Percentiles rank a stretch among this genome's conserved stretches.
Conservation (phyloP, 92 coral and sea anemone species). For the Porites lobata region DNA sequence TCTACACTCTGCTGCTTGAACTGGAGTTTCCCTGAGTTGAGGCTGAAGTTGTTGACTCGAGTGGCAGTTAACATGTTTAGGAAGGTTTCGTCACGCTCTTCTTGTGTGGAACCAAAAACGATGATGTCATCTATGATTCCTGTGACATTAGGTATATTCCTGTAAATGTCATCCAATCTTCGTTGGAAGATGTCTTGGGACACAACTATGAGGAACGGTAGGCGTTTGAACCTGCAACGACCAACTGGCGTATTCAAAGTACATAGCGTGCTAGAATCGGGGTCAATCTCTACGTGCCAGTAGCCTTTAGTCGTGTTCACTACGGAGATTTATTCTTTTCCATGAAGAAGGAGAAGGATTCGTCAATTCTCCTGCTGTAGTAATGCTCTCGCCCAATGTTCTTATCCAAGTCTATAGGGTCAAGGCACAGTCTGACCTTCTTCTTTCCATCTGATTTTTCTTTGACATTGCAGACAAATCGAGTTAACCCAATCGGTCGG, state of each 20-base stretch:
- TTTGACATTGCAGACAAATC: constrained; percentile 59
- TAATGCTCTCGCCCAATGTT: constrained; percentile 76
- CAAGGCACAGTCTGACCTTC: constrained; percentile 61
- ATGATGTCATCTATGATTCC: constrained; percentile 69
- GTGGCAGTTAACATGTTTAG: constrained; percentile 48
- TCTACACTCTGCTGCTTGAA: constrained; percentile 63
- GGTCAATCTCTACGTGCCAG: constrained; percentile 74
- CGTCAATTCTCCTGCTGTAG: constrained; percentile 70
- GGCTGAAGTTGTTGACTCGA: constrained; percentile 53
- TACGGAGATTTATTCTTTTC: constrained; percentile 71
- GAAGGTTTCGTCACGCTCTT: constrained; percentile 73
- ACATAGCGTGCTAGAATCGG: constrained; percentile 67
- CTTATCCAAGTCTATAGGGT: constrained; percentile 73
- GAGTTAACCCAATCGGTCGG: constrained; percentile 81
- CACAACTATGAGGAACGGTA: constrained; percentile 70
- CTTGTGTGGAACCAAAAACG: constrained; percentile 59
- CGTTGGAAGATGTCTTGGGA: constrained; percentile 59
- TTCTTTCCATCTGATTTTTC: constrained; percentile 59
- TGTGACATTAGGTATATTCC: constrained; percentile 58
- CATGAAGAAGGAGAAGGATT: constrained; percentile 59
- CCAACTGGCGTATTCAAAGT: constrained; percentile 63
- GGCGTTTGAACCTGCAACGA: constrained; percentile 52
- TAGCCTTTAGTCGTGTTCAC: constrained; percentile 70
- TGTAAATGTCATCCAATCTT: constrained; percentile 67
- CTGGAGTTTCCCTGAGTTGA: constrained; percentile 70